These are phyloP conservation scores for Sesamia nonagrioides DNA, from an alignment of 1,140 invertebrate species.

Conservation along the genomic window DNA sequence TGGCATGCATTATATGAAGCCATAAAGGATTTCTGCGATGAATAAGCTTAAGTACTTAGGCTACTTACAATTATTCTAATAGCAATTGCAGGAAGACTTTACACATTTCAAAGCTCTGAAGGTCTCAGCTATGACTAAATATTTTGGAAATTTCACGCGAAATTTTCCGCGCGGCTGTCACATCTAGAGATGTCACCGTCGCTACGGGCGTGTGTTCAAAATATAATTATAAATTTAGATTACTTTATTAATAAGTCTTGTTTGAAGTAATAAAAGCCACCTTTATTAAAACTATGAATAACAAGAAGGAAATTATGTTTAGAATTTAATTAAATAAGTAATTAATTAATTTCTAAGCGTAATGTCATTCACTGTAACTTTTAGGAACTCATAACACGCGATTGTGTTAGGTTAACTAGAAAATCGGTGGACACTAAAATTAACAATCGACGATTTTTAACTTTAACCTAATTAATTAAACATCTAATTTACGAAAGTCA, in stretches of 20 bases:
- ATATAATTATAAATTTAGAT: constrained; percentile 7
- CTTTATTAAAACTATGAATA: background rate
- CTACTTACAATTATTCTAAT: background rate
- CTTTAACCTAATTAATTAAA: too few relatives aligned
- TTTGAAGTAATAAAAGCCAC: background rate
- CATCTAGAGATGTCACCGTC: background rate
- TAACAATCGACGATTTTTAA: too few relatives aligned
- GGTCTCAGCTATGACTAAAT: constrained; percentile 8
- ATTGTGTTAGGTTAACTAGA: too few relatives aligned
- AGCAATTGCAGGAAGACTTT: background rate
- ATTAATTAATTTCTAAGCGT: too few relatives aligned
- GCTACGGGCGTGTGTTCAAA: background rate
- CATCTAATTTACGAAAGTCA: too few relatives aligned
- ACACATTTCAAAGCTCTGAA: background rate
- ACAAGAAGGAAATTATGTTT: background rate
- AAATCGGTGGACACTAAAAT: too few relatives aligned
- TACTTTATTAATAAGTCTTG: background rate
- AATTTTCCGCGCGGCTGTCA: background rate
- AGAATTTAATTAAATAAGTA: too few relatives aligned
- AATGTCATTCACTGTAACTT: too few relatives aligned
- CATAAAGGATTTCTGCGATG: constrained; percentile 21
- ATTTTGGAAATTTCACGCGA: background rate
- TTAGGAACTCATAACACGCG: too few relatives aligned
- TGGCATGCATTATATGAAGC: constrained; percentile 3
- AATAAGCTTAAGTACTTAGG: background rate